These are phyloP conservation scores for Grammomys dolichurus DNA, from an alignment of 2,113 vertebrate species.

Conservation along the genomic window DNA sequence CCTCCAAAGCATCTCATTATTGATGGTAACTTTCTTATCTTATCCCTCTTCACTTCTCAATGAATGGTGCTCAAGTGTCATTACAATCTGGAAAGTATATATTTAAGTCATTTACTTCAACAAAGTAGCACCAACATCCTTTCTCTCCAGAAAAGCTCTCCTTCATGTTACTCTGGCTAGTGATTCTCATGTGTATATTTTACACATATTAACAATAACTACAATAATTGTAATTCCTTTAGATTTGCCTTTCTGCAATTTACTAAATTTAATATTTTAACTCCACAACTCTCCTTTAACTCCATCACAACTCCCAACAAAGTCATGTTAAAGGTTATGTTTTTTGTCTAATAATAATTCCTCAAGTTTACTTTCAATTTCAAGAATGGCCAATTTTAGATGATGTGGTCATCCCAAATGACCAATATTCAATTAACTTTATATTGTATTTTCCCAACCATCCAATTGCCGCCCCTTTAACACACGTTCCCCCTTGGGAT, in stretches of 20 bases:
- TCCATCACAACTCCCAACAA: neutral
- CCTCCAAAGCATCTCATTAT: neutral
- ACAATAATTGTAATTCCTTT: neutral
- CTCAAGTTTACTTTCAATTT: neutral
- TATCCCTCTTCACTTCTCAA: conserved; percentile 19
- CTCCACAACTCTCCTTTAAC: neutral
- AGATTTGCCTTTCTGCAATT: neutral
- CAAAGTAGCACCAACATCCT: neutral
- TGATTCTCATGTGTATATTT: neutral
- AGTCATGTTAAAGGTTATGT: neutral
- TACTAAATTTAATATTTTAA: neutral
- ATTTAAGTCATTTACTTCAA: neutral
- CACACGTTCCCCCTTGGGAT: neutral
- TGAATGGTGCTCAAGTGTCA: neutral
- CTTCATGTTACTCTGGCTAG: neutral
- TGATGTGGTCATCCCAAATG: neutral
- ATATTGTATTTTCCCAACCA: neutral
- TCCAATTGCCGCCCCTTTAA: neutral
- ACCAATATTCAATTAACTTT: neutral
- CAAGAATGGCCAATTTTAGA: neutral
- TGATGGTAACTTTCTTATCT: neutral
- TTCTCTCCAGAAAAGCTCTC: neutral
- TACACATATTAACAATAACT: conserved; percentile 18
- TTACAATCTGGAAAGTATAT: neutral
- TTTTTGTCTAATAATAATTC: neutral